Conservation (phyloP, 2,113 vertebrate species). For the Erinaceus europaeus region DNA sequence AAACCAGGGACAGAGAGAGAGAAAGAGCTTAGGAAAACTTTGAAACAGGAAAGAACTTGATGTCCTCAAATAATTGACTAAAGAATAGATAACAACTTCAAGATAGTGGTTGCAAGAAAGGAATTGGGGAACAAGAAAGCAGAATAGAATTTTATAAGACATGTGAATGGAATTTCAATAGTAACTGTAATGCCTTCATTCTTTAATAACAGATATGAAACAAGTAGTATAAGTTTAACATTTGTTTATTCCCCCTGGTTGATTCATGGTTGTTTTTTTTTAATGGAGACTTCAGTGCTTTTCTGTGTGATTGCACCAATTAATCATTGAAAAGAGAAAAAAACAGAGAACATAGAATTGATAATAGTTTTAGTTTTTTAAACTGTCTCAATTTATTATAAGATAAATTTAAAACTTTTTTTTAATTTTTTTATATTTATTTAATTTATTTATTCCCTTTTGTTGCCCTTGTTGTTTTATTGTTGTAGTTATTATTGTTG, state of each 20-base stretch:
- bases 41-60: not conserved
- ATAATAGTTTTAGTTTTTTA: not conserved
- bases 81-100: not conserved
- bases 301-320: constrained; percentile 6
- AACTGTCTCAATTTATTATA: constrained; percentile 6
- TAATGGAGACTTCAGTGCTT: not conserved
- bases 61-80: not conserved
- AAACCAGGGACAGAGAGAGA: not conserved
- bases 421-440: not conserved
- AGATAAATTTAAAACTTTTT: not conserved
- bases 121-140: not conserved
- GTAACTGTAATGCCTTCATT: not conserved
- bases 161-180: not conserved
- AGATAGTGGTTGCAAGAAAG: not conserved
- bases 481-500: too few relatives aligned
- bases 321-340: not conserved
- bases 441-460: too few relatives aligned
- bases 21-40: not conserved
- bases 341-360: not conserved
- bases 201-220: not conserved
- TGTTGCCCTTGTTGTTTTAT: too few relatives aligned
- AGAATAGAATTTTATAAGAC: constrained; percentile 14
- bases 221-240: constrained; percentile 12
- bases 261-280: constrained; percentile 12
- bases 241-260: not conserved